These are phyloP conservation scores for Oreochromis spilurus DNA, from an alignment of 2,113 vertebrate species.

Conservation along the genomic window DNA sequence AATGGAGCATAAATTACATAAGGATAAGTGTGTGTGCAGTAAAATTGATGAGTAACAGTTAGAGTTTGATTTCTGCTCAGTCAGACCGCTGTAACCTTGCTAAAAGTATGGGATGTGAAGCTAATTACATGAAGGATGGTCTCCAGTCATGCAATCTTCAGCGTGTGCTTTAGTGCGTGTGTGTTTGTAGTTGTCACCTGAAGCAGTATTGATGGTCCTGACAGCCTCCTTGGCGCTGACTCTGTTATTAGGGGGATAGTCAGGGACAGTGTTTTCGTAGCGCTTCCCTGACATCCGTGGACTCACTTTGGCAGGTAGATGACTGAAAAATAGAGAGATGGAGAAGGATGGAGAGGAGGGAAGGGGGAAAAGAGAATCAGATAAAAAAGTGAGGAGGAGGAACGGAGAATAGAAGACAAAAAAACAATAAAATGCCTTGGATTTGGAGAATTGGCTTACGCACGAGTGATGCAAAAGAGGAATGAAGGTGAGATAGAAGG, in stretches of 20 bases:
- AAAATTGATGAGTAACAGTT: slow-evolving; percentile 12
- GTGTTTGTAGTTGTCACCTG: slow-evolving; percentile 62
- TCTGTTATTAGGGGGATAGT: slow-evolving; percentile 78
- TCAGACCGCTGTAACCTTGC: not conserved
- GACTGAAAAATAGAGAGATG: slow-evolving; percentile 60
- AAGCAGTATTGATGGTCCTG: slow-evolving; percentile 77
- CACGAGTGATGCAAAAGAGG: not conserved
- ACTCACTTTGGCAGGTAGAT: slow-evolving; percentile 75
- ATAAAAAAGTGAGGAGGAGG: not conserved
- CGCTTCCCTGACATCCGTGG: slow-evolving; percentile 69
- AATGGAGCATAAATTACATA: not conserved
- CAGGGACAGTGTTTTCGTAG: slow-evolving; percentile 72
- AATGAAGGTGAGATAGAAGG: not conserved
- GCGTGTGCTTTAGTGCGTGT: not conserved
- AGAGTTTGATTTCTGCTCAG: slow-evolving; percentile 14
- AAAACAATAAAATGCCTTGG: not conserved
- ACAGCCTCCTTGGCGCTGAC: slow-evolving; percentile 74
- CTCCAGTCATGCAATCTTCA: not conserved
- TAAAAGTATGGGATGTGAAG: not conserved
- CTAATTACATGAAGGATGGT: slow-evolving; percentile 11
- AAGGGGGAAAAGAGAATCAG: not conserved
- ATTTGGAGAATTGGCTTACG: not conserved
- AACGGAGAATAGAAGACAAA: not conserved
- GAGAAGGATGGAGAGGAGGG: not conserved
- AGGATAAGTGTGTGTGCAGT: not conserved